Evolutionary conservation across 2,113 vertebrate genomes (phyloP).

Genomic region (Gymnogyps californianus): DNA sequence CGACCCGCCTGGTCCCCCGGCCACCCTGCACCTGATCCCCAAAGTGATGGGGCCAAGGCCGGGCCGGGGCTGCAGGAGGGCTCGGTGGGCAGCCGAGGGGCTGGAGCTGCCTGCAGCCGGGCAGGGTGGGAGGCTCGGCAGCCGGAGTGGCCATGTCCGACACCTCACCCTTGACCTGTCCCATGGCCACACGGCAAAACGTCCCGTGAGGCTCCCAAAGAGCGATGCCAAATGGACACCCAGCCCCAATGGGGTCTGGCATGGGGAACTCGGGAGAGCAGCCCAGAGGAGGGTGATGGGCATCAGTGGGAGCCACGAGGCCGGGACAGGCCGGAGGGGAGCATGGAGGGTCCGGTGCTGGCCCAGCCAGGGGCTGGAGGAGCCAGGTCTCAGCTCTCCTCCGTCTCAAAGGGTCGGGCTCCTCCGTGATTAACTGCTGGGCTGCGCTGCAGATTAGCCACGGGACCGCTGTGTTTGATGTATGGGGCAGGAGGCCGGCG

Average conservation of each 20-base stretch:
- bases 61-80: background rate
- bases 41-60: background rate
- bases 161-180: accelerated
- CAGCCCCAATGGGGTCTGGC: accelerated
- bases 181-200: accelerated
- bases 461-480: slow-evolving; percentile 38
- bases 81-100: background rate
- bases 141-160: accelerated
- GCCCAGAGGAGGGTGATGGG: background rate
- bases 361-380: accelerated
- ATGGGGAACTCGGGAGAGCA: background rate
- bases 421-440: background rate
- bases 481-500: slow-evolving; percentile 33
- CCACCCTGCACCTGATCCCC: background rate
- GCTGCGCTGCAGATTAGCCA: background rate
- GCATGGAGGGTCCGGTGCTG: accelerated
- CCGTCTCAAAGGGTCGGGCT: background rate
- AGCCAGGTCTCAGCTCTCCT: background rate
- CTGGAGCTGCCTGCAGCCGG: background rate
- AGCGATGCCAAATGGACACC: accelerated
- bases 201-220: accelerated
- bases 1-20: background rate
- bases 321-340: background rate
- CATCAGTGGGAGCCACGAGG: background rate
- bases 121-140: background rate